Evolutionary conservation across 2,797 vertebrate species (phyloP).

Genomic region (Sebastes oblongus): DNA sequence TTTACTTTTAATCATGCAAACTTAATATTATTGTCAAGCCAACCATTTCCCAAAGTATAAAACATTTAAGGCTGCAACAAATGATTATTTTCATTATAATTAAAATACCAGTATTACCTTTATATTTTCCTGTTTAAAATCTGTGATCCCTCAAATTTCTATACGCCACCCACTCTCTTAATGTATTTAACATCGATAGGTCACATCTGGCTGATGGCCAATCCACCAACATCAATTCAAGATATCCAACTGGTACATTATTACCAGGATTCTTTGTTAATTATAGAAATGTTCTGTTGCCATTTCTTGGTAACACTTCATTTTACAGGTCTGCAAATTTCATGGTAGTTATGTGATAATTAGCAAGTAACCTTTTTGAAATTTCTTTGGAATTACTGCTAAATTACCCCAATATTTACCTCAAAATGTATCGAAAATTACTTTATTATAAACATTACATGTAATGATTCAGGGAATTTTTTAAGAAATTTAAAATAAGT

Average conservation of each 20-base stretch:
- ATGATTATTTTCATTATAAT: neutral
- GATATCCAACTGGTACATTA: neutral
- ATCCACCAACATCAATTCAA: neutral
- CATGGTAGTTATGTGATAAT: rapidly evolving
- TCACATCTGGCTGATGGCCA: neutral
- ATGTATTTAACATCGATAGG: neutral
- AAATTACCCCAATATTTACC: too few species aligned
- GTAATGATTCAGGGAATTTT: rapidly evolving
- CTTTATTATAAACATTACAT: too few species aligned
- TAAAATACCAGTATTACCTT: neutral
- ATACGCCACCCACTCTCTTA: too few species aligned
- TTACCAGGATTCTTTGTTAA: neutral
- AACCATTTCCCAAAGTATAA: neutral
- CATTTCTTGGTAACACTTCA: too few species aligned
- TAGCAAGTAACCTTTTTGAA: too few species aligned
- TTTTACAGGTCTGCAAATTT: too few species aligned
- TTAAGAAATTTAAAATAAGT: too few species aligned
- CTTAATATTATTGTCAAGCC: neutral
- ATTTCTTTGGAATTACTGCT: too few species aligned
- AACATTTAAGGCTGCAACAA: neutral
- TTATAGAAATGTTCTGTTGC: neutral
- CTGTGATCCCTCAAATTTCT: neutral
- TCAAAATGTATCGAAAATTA: too few species aligned
- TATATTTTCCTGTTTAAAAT: neutral
- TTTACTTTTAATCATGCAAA: neutral